phyloP scores from a whole-genome alignment of 2,113 vertebrate species.

The Columba janthina region DNA sequence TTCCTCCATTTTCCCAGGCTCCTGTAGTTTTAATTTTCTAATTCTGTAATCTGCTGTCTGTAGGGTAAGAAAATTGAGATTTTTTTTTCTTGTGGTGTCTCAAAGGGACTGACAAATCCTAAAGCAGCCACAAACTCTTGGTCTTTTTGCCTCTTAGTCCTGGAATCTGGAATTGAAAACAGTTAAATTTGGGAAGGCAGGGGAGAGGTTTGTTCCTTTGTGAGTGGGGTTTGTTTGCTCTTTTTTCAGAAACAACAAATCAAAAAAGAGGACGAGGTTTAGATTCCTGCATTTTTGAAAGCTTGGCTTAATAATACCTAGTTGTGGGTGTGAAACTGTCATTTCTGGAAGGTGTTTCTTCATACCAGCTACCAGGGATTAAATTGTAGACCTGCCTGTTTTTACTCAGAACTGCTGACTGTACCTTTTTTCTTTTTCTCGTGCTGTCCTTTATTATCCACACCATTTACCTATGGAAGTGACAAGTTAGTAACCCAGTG shows the following conservation, averaged over 20 bases:
- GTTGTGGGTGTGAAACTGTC: background rate
- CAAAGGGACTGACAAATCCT: background rate
- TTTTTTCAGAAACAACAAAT: background rate
- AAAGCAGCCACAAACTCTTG: background rate
- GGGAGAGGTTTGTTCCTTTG: background rate
- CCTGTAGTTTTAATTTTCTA: background rate
- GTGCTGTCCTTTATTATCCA: background rate
- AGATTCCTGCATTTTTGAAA: background rate
- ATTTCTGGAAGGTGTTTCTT: background rate
- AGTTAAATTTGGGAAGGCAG: background rate
- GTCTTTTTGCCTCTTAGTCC: background rate
- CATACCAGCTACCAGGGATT: background rate
- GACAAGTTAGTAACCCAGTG: background rate
- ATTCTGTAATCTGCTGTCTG: background rate
- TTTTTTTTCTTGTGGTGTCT: background rate
- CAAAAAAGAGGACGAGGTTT: background rate
- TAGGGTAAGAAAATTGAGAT: background rate
- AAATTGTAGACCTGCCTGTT: background rate
- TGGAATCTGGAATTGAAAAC: background rate
- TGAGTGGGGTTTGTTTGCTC: background rate
- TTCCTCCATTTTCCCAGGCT: conserved; percentile 8
- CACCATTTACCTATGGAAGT: fast-evolving
- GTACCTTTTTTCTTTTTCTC: background rate
- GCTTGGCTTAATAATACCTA: background rate
- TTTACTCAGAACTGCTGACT: background rate